Base-by-base conservation (phyloP, 2,888 invertebrate genomes). In the Caenorhabditis angaria region DNA sequence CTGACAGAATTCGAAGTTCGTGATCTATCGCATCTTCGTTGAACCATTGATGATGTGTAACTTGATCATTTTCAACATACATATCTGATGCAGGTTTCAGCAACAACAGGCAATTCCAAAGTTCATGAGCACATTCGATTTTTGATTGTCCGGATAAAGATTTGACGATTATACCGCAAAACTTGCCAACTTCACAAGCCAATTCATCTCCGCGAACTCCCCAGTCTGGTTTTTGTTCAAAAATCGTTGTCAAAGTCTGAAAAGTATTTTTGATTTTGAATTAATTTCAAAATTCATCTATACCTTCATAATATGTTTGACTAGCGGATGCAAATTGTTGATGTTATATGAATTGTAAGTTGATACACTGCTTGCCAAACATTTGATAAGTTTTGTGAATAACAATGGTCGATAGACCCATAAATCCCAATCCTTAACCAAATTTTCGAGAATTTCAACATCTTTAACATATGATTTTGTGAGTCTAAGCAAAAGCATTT, bases 61-160 rank as follows among this genome's bases (percentile, higher is more conserved):
- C 14, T 32, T 50, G 24, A 25, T 27, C 22, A 10, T 48, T 59
- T 8, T 60, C 29, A 4, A 60, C 60, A 32, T 50, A 51, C 51
- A 51, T 60, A n/a, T 28, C 22, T 2, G 28, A 50, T 48, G 60
- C 60, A 10, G 60, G 28, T 22, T 60, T 50, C 8, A 60, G 20
- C 12, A 60, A 20, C 20, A 60, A 2, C 22, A 60, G 2, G 20
- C 51, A 60, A 20, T 51, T 27, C 50, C 51, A 60, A 1, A 60
- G 14, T 22, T 60, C 51, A 51, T 12, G 25, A n/a, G 25, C 47
- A 24, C 18, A 20, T 12, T 58, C 41, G 25, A 28, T 24, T 58
- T 47, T 58, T 22, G 2, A n/a, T 20, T 29, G 20, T 27, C 55
- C 55, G 8, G 27, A 12, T 6, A 54, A 24, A 4, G 54, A 54